Percentiles rank a stretch among this genome's conserved stretches.
Evolutionary conservation across 2,797 vertebrate genomes (phyloP).

Genomic region (Xerus rutilus): DNA sequence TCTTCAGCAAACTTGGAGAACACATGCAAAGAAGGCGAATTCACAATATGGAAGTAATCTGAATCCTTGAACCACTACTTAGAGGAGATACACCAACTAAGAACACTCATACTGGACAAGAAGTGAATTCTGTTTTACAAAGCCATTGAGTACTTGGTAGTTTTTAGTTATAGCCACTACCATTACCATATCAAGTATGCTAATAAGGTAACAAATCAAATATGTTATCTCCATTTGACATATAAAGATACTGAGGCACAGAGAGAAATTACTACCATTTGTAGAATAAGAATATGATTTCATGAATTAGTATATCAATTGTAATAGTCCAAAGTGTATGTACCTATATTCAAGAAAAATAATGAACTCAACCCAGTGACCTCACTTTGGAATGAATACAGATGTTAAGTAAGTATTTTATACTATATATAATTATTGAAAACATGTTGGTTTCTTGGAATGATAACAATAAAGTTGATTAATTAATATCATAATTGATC

Average conservation of each 20-base stretch:
- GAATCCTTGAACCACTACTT: background rate
- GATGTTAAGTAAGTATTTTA: background rate
- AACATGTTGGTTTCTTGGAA: background rate
- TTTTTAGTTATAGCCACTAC: background rate
- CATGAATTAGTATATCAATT: background rate
- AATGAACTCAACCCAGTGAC: background rate
- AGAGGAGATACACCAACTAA: background rate
- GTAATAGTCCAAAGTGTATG: background rate
- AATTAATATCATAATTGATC: background rate
- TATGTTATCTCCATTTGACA: background rate
- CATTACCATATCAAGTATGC: background rate
- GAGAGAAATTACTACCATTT: background rate
- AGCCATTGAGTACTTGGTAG: background rate
- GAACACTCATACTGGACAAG: background rate
- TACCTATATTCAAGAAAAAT: constrained; percentile 13
- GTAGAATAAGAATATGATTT: constrained; percentile 35
- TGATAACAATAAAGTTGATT: background rate
- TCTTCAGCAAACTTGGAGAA: background rate
- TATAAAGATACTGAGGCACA: background rate
- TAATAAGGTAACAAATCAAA: constrained; percentile 14
- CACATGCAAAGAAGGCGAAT: background rate
- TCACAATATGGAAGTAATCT: background rate
- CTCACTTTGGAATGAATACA: constrained; percentile 1
- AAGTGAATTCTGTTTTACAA: background rate
- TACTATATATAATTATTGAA: background rate